Evolutionary conservation across 2,113 vertebrate species (phyloP).

Genomic region (Ptyas mucosa): DNA sequence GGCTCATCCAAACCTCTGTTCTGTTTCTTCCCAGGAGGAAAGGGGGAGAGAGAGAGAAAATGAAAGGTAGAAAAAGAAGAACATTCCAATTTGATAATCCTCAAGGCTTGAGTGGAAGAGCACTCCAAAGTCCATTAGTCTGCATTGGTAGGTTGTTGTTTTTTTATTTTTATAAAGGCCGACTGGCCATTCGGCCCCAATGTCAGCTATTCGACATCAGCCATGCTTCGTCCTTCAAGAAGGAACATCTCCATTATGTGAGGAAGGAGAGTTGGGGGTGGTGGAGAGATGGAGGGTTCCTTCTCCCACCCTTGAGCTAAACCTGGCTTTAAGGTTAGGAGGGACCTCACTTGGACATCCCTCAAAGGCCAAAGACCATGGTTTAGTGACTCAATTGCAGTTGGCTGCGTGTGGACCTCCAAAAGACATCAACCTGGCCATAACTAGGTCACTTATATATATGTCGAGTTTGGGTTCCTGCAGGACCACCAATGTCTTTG

Average conservation of each 20-base stretch:
- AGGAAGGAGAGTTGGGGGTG: not conserved
- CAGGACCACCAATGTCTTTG: not conserved
- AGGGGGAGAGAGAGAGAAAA: not conserved
- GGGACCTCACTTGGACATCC: not conserved
- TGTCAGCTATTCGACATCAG: not conserved
- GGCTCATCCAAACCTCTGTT: not conserved
- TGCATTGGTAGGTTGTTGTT: not conserved
- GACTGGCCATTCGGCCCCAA: not conserved
- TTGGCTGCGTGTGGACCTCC: not conserved
- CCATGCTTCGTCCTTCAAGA: not conserved
- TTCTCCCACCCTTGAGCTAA: not conserved
- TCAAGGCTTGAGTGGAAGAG: rapidly evolving
- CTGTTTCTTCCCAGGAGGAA: not conserved
- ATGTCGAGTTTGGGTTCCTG: not conserved
- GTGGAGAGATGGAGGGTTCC: not conserved
- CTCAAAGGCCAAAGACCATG: not conserved
- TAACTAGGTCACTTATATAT: not conserved
- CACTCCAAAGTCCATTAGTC: not conserved
- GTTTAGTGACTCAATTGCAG: not conserved
- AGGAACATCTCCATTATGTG: not conserved
- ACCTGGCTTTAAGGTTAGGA: not conserved
- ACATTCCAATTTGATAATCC: not conserved
- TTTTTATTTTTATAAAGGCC: too few relatives aligned
- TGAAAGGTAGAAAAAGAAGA: not conserved
- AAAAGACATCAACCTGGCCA: not conserved